Evolutionary conservation across 2,888 invertebrate species (phyloP).

Genomic region (Labia minor): DNA sequence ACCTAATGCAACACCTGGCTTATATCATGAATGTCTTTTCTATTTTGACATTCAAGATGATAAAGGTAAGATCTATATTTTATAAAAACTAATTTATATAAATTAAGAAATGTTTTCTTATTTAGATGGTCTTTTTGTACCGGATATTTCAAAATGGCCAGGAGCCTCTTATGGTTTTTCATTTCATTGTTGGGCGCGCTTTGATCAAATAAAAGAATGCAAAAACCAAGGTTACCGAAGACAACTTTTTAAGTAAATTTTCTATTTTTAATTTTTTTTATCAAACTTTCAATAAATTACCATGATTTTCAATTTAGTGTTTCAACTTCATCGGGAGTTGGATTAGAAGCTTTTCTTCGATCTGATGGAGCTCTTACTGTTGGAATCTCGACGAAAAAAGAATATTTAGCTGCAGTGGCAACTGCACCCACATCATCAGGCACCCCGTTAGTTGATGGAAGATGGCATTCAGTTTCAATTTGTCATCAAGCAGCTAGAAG

Average conservation of each 20-base stretch:
- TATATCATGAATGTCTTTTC: slow-evolving; percentile 37
- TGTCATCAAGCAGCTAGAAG: slow-evolving; percentile 38
- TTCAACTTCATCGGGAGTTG: slow-evolving; percentile 41
- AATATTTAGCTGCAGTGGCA: slow-evolving; percentile 44
- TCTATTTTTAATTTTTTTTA: too few species aligned
- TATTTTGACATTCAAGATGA: slow-evolving; percentile 42
- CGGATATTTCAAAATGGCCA: slow-evolving; percentile 46
- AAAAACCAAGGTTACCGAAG: slow-evolving; percentile 33
- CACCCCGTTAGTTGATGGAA: slow-evolving; percentile 34
- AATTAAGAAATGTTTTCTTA: slow-evolving; percentile 14
- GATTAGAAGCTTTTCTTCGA: slow-evolving; percentile 50
- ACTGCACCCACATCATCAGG: slow-evolving; percentile 30
- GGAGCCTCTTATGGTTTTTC: slow-evolving; percentile 47
- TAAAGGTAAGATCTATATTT: too few species aligned
- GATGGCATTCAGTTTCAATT: slow-evolving; percentile 49
- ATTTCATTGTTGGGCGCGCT: slow-evolving; percentile 46
- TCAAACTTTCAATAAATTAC: slow-evolving; percentile 7
- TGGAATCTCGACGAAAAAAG: slow-evolving; percentile 45
- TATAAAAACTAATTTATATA: too few species aligned
- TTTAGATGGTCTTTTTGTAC: slow-evolving; percentile 43
- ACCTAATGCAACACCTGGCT: slow-evolving; percentile 26
- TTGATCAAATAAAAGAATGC: slow-evolving; percentile 35
- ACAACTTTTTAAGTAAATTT: slow-evolving; percentile 40
- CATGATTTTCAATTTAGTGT: slow-evolving; percentile 39
- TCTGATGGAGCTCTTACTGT: slow-evolving; percentile 44